Conservation (phyloP, 2,113 vertebrate species). For the Mionectes macconnelli region DNA sequence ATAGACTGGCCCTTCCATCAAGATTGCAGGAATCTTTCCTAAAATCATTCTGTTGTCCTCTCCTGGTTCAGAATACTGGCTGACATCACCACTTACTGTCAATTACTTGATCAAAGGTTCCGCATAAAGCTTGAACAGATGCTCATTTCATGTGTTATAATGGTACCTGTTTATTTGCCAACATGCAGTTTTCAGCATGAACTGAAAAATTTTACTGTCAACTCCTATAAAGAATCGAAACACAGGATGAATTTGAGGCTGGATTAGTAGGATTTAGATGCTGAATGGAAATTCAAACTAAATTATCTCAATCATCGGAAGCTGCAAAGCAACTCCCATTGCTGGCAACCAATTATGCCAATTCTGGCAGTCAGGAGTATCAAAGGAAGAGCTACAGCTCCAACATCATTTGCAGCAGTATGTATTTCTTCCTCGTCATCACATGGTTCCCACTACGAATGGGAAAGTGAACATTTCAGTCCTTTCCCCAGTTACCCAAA, state of each 20-base stretch:
- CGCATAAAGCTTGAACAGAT: neutral
- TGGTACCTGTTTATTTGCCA: slow-evolving; percentile 15
- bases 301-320: neutral
- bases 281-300: neutral
- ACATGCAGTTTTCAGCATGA: neutral
- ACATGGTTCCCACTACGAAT: neutral
- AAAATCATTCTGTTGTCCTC: neutral
- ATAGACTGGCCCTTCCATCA: neutral
- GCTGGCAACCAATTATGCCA: neutral
- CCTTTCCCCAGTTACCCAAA: neutral
- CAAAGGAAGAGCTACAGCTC: neutral
- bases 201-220: neutral
- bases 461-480: neutral
- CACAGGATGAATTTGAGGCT: neutral
- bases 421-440: neutral
- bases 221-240: neutral
- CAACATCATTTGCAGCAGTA: neutral
- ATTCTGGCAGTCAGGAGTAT: neutral
- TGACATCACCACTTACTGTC: neutral
- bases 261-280: neutral
- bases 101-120: neutral
- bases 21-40: neutral
- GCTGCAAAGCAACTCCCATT: neutral
- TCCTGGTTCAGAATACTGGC: neutral
- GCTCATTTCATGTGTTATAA: neutral